phyloP scores from a whole-genome alignment of 2,113 vertebrate genomes.

The Sardina pilchardus region DNA sequence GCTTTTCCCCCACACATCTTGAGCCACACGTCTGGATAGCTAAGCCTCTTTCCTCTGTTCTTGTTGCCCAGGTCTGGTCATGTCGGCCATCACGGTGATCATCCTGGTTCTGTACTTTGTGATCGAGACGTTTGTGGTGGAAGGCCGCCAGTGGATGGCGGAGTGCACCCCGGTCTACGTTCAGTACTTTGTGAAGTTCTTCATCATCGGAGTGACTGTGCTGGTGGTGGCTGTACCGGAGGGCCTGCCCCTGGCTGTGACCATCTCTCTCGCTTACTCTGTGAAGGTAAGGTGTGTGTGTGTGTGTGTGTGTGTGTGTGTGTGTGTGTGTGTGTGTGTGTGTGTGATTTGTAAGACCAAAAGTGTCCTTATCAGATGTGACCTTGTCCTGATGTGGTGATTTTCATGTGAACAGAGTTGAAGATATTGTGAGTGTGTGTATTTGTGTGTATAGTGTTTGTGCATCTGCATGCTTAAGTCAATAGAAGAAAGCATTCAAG shows the following conservation, averaged over 20 bases:
- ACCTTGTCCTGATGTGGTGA: not conserved
- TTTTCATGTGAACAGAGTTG: not conserved
- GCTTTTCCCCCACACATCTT: too few relatives aligned
- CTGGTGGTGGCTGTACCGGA: conserved; percentile 89
- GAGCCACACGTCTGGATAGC: not conserved
- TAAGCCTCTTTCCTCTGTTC: conserved; percentile 17
- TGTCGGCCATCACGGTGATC: conserved; percentile 91
- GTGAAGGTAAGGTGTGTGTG: conserved; percentile 78
- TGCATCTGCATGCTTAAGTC: not conserved
- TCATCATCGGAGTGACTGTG: conserved; percentile 92
- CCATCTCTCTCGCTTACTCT: conserved; percentile 90
- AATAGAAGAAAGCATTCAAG: not conserved
- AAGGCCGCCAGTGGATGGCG: conserved; percentile 75
- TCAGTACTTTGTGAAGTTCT: conserved; percentile 93
- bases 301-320: conserved; percentile 11
- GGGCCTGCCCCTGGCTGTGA: conserved; percentile 87
- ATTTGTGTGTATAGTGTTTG: not conserved
- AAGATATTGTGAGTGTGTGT: not conserved
- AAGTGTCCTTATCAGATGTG: not conserved
- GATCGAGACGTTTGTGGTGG: conserved; percentile 85
- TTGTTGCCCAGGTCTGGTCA: conserved; percentile 80
- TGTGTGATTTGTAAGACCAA: not conserved
- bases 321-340: not conserved
- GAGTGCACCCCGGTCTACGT: conserved; percentile 88
- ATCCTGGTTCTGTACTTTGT: conserved; percentile 90